Percentiles rank a stretch among this genome's conserved stretches.
Conservation (phyloP, 2,797 vertebrate genomes). For the Sebastes diaconus region DNA sequence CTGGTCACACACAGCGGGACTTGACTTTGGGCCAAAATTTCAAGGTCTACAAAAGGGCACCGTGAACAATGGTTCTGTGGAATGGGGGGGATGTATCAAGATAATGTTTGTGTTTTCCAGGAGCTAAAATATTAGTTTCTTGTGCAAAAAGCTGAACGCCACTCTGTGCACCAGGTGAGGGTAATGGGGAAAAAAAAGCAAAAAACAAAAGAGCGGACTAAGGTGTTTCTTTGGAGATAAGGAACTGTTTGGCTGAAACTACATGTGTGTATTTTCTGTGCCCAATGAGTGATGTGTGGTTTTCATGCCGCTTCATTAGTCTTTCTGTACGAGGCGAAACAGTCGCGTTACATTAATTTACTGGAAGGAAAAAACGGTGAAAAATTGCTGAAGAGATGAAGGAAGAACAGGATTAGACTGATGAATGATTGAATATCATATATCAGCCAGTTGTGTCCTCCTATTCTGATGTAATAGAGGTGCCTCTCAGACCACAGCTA, state of each 20-base stretch:
- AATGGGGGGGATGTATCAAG: conserved; percentile 29
- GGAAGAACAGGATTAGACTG: conserved; percentile 1
- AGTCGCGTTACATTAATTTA: conserved; percentile 36
- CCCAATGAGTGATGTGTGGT: conserved; percentile 39
- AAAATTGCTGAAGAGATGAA: neutral
- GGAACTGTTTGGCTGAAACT: conserved; percentile 44
- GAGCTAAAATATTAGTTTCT: conserved; percentile 39
- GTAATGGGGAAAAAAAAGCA: neutral
- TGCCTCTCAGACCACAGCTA: neutral
- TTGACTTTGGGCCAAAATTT: conserved; percentile 39
- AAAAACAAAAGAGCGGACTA: conserved; percentile 45
- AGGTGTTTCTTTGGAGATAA: conserved; percentile 75
- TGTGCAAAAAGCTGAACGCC: conserved; percentile 9
- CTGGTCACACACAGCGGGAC: conserved; percentile 16
- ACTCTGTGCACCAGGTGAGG: conserved; percentile 17
- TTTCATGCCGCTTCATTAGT: conserved; percentile 15
- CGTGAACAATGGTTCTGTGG: conserved; percentile 42
- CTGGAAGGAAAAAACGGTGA: neutral
- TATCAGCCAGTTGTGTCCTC: neutral
- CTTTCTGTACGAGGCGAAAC: neutral
- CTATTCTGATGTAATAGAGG: neutral
- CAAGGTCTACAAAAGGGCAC: conserved; percentile 42
- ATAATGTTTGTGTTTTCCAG: conserved; percentile 44
- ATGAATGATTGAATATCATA: conserved; percentile 5
- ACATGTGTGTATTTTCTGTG: conserved; percentile 29